phyloP scores from a whole-genome alignment of 2,113 vertebrate species.

The Ondatra zibethicus region DNA sequence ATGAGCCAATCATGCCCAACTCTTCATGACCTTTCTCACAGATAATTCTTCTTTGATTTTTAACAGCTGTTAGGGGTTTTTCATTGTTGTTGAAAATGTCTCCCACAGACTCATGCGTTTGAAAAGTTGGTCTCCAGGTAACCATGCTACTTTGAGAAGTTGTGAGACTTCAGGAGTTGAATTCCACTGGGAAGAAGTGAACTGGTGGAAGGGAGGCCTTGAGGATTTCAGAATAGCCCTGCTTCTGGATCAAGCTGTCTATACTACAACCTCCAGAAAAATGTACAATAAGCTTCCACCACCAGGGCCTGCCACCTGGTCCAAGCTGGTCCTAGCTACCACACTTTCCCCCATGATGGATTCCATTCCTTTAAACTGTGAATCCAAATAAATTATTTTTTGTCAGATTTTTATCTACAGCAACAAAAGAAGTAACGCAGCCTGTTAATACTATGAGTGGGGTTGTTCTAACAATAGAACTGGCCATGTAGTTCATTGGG shows the following conservation, averaged over 20 bases:
- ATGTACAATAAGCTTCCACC: not conserved
- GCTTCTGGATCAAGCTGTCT: too few species aligned
- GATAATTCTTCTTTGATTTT: not conserved
- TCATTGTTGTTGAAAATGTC: not conserved
- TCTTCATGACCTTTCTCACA: not conserved
- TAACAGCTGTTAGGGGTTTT: not conserved
- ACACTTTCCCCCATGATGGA: not conserved
- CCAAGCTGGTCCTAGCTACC: not conserved
- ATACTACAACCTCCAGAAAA: not conserved
- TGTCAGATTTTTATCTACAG: not conserved
- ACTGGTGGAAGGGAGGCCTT: too few species aligned
- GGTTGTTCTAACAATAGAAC: not conserved
- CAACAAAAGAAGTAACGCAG: not conserved
- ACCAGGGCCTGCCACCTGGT: not conserved
- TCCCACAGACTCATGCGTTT: not conserved
- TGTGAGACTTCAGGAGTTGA: not conserved
- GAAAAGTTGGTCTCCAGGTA: not conserved
- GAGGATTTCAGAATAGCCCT: not conserved
- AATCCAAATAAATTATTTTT: not conserved
- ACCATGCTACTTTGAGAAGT: not conserved
- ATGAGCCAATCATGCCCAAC: not conserved
- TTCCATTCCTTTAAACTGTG: not conserved
- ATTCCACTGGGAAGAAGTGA: not conserved
- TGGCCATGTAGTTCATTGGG: too few species aligned
- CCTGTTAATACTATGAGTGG: not conserved